A percentile compares a stretch with the other conserved stretches of the same genome.
These are phyloP conservation scores for Chinchilla lanigera DNA, from an alignment of 2,113 vertebrate genomes.

Conservation along the genomic window DNA sequence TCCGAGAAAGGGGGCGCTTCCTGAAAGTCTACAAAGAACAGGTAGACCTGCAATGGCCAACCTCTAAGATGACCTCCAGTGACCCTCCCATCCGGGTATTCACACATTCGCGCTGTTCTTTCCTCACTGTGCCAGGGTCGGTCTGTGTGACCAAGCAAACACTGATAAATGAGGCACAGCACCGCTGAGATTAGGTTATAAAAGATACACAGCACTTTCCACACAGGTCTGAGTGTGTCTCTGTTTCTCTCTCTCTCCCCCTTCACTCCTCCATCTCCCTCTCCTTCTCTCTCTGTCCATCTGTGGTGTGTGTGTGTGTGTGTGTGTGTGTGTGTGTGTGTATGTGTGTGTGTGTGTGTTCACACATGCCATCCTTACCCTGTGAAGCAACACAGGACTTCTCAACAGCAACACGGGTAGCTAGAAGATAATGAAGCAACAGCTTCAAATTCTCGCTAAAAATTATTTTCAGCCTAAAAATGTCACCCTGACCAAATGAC, in stretches of 20 bases:
- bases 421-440: not conserved
- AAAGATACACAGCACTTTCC: not conserved
- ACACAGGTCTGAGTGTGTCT: not conserved
- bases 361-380: not conserved
- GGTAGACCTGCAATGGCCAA: not conserved
- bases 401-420: not conserved
- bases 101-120: not conserved
- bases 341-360: not conserved
- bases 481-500: not conserved
- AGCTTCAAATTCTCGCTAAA: not conserved
- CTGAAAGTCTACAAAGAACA: not conserved
- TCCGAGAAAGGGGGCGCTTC: not conserved
- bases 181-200: not conserved
- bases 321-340: not conserved
- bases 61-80: not conserved
- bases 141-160: not conserved
- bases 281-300: no score
- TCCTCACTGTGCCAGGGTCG: not conserved
- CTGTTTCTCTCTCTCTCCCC: no score
- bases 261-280: no score
- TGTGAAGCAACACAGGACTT: not conserved
- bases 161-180: not conserved
- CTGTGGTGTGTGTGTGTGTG: not conserved
- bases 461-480: constrained; percentile 32
- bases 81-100: not conserved